Percentiles rank a stretch among this genome's conserved stretches.
Evolutionary conservation across 1,140 invertebrate species (phyloP).

Genomic region (Aphelenchoides besseyi): DNA sequence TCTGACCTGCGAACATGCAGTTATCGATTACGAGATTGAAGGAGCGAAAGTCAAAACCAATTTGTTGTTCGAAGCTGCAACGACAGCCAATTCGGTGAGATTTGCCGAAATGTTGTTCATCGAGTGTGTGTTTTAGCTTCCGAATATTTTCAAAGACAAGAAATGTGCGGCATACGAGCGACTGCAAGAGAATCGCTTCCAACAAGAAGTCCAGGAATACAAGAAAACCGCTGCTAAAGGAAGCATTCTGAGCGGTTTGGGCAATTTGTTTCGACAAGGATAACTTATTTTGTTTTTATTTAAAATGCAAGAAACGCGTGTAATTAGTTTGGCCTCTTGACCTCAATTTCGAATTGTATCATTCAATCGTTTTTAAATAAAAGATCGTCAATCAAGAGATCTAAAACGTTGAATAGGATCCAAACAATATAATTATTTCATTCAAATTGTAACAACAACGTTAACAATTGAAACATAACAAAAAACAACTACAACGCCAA

Average conservation of each 20-base stretch:
- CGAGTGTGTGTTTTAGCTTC: constrained; percentile 46
- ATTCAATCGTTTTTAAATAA: neutral
- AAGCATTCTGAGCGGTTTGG: constrained; percentile 48
- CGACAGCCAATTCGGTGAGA: constrained; percentile 56
- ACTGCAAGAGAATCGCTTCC: constrained; percentile 60
- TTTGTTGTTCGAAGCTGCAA: constrained; percentile 61
- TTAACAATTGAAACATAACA: neutral
- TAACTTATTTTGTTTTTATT: neutral
- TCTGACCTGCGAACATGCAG: constrained; percentile 58
- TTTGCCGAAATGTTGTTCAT: constrained; percentile 14
- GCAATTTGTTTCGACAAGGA: constrained; percentile 42
- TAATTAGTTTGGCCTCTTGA: neutral
- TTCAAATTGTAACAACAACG: too few relatives aligned
- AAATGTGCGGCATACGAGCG: constrained; percentile 59
- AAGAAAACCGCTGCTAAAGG: constrained; percentile 52
- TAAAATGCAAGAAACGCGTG: neutral
- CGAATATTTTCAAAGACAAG: constrained; percentile 62
- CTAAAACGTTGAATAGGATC: too few relatives aligned
- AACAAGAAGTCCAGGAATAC: constrained; percentile 58
- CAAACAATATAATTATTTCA: too few relatives aligned
- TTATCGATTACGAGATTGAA: constrained; percentile 62
- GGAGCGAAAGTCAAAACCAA: constrained; percentile 62
- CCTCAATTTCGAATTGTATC: neutral
- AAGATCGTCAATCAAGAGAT: too few relatives aligned
- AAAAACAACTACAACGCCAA: neutral